Percentiles rank a stretch among this genome's conserved stretches.
Conservation (phyloP, 2,888 invertebrate species). For the Diplazon laetatorius region DNA sequence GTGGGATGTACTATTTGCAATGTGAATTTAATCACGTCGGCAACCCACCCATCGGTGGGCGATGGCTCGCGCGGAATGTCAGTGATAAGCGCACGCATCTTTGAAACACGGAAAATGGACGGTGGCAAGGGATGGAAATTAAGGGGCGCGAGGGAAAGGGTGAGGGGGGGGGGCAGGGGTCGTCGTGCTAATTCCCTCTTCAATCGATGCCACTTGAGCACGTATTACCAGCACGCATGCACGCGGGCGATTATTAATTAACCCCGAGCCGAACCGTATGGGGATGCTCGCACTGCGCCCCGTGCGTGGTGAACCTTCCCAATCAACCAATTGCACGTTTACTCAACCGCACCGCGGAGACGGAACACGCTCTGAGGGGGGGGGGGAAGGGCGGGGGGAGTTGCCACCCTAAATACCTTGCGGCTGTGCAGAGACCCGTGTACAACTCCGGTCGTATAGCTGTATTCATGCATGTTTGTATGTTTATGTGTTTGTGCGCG, state of each 20-base stretch:
- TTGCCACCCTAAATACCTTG: slow-evolving; percentile 16
- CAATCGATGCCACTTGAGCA: slow-evolving; percentile 31
- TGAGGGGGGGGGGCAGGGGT: too few species aligned
- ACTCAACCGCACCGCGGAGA: slow-evolving; percentile 40
- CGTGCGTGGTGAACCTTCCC: slow-evolving; percentile 43
- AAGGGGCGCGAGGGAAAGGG: too few species aligned
- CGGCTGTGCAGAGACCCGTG: slow-evolving; percentile 6
- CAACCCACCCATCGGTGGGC: background rate
- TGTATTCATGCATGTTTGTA: background rate
- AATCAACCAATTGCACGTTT: slow-evolving; percentile 59
- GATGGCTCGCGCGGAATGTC: slow-evolving; percentile 3
- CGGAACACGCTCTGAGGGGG: slow-evolving; percentile 22
- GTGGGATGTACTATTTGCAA: background rate
- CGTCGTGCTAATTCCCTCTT: slow-evolving; percentile 1
- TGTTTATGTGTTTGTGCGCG: background rate
- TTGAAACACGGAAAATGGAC: background rate
- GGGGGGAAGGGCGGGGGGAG: too few species aligned
- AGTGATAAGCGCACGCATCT: slow-evolving; percentile 6
- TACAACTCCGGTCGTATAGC: background rate
- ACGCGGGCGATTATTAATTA: slow-evolving; percentile 61
- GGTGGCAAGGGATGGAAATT: background rate
- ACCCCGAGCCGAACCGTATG: slow-evolving; percentile 47
- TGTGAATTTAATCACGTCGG: background rate
- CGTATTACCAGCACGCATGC: slow-evolving; percentile 35
- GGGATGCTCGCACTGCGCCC: slow-evolving; percentile 37